phyloP scores from a whole-genome alignment of 2,888 invertebrate species.

The Allygus modestus region DNA sequence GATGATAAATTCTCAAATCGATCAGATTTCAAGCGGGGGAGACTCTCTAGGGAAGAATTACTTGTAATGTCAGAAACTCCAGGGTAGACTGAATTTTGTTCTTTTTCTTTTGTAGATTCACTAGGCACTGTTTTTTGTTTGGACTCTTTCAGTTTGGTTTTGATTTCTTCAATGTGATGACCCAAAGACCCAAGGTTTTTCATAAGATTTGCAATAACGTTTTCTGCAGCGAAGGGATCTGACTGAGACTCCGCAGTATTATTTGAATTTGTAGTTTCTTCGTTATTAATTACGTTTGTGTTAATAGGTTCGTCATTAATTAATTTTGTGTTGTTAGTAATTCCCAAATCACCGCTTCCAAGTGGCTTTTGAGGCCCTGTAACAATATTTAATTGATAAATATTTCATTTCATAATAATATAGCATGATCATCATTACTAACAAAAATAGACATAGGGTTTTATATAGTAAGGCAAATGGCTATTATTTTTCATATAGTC shows the following conservation, averaged over 20 bases:
- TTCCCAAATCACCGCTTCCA: neutral
- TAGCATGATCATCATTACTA: too few relatives aligned
- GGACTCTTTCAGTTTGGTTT: neutral
- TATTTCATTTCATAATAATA: neutral
- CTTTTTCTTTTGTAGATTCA: neutral
- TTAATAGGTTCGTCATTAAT: too few relatives aligned
- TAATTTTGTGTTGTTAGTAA: neutral
- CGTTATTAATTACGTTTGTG: too few relatives aligned
- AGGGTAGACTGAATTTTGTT: neutral
- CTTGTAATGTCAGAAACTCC: neutral
- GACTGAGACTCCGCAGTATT: neutral
- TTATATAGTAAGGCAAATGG: too few relatives aligned
- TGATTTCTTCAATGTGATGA: neutral
- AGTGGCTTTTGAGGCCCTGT: neutral
- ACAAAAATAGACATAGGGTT: too few relatives aligned
- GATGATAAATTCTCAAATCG: neutral
- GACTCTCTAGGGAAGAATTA: neutral
- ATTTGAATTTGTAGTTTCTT: neutral
- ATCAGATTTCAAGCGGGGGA: neutral
- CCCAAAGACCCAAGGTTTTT: neutral
- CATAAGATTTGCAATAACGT: neutral
- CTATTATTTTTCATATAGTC: too few relatives aligned
- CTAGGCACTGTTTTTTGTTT: neutral
- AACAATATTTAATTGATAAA: neutral
- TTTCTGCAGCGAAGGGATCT: neutral